Percentiles rank a stretch among this genome's conserved stretches.
phyloP scores from a whole-genome alignment of 2,113 vertebrate species.

The Oryzias javanicus region DNA sequence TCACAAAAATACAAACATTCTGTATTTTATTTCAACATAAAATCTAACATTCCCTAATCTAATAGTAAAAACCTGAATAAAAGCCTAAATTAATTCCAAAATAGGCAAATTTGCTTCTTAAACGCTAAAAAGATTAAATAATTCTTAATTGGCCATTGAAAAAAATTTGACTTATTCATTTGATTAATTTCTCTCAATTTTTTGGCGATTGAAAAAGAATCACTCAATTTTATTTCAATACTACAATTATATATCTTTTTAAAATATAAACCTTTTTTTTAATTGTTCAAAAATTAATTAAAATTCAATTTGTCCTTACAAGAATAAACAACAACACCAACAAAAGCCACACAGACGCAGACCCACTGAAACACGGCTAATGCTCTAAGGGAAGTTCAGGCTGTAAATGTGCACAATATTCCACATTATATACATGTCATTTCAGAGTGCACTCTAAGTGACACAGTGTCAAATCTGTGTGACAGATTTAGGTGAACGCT shows the following conservation, averaged over 20 bases:
- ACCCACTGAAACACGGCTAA: slow-evolving; percentile 36
- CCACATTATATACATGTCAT: slow-evolving; percentile 99
- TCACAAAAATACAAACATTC: not conserved
- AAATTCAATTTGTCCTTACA: no score
- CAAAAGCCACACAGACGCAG: slow-evolving; percentile 1
- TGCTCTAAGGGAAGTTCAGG: slow-evolving; percentile 76
- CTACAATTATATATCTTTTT: no score
- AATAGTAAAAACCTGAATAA: not conserved
- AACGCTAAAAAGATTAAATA: not conserved
- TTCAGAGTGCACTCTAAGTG: slow-evolving; percentile 89
- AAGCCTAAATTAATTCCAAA: no score
- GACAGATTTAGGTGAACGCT: slow-evolving; percentile 99
- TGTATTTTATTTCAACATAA: not conserved
- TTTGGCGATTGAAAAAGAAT: no score
- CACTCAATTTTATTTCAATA: no score
- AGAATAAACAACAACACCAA: no score
- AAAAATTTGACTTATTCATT: no score
- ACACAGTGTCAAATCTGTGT: slow-evolving; percentile 98
- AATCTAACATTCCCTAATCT: not conserved
- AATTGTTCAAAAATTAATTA: no score
- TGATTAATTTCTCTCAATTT: no score
- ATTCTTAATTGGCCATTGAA: no score
- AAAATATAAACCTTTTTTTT: no score
- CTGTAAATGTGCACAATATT: slow-evolving; percentile 99
- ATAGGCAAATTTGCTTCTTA: not conserved